phyloP scores from a whole-genome alignment of 2,888 invertebrate species.

The Phortica magna region DNA sequence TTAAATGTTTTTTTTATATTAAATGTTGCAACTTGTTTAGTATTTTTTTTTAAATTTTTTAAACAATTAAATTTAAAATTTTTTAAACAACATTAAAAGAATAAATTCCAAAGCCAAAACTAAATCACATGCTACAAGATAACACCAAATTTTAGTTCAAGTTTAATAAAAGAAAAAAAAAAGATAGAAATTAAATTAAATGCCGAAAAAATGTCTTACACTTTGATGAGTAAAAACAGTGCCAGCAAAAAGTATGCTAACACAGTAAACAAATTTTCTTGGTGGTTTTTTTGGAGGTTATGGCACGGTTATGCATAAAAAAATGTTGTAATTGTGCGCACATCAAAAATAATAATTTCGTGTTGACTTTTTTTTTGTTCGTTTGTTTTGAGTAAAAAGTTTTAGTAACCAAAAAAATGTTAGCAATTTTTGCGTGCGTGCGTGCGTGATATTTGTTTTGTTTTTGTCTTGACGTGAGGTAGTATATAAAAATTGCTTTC shows the following conservation, averaged over 20 bases:
- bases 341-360: constrained; percentile 32
- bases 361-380: constrained; percentile 43
- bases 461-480: constrained; percentile 31
- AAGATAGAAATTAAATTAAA: constrained; percentile 45
- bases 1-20: too few relatives aligned
- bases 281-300: constrained; percentile 29
- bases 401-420: constrained; percentile 26
- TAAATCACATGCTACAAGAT: background rate
- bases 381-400: constrained; percentile 35
- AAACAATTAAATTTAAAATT: too few relatives aligned
- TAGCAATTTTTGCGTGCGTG: constrained; percentile 33
- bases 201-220: constrained; percentile 70
- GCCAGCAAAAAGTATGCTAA: constrained; percentile 56
- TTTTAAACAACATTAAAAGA: too few relatives aligned
- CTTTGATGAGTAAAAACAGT: constrained; percentile 74
- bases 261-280: constrained; percentile 46
- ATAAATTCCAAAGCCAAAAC: too few relatives aligned
- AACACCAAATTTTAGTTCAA: background rate
- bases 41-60: too few relatives aligned
- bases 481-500: constrained; percentile 33
- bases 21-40: too few relatives aligned
- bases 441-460: constrained; percentile 17
- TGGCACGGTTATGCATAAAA: too few relatives aligned
- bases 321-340: too few relatives aligned
- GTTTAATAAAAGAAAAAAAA: constrained; percentile 5